phyloP scores from a whole-genome alignment of 2,888 invertebrate genomes.

The Chorisops tibialis region DNA sequence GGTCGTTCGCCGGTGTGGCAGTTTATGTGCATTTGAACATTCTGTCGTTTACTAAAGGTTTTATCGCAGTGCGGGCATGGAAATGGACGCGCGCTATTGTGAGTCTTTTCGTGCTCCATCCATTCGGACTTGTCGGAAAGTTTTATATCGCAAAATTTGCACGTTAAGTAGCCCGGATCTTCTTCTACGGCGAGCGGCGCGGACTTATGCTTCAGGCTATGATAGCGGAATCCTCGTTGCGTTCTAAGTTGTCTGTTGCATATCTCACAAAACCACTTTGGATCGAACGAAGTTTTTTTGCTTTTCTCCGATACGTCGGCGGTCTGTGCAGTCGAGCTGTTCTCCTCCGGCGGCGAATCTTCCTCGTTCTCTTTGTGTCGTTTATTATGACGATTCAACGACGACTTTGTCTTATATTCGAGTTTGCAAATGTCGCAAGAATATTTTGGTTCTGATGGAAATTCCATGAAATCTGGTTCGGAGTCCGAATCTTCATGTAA shows the following conservation, averaged over 20 bases:
- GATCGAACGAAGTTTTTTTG: too few species aligned
- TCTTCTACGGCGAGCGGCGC: neutral
- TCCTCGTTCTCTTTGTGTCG: too few species aligned
- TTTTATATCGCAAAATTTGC: slow-evolving; percentile 25
- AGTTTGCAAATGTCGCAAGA: neutral
- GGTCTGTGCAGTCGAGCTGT: too few species aligned
- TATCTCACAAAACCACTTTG: slow-evolving; percentile 10
- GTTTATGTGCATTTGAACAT: slow-evolving; percentile 7
- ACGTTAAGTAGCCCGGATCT: slow-evolving; percentile 17
- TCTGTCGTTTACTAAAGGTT: neutral
- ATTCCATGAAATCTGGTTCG: too few species aligned
- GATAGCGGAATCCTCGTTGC: neutral
- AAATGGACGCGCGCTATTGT: neutral
- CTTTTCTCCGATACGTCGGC: neutral
- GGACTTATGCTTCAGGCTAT: slow-evolving; percentile 2
- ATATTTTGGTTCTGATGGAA: neutral
- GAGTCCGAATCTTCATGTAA: too few species aligned
- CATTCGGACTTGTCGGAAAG: slow-evolving; percentile 17
- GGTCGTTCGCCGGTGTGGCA: slow-evolving; percentile 28
- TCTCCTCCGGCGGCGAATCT: too few species aligned
- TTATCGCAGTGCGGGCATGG: slow-evolving; percentile 13
- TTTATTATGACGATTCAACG: too few species aligned
- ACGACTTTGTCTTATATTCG: neutral
- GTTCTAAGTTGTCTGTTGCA: slow-evolving; percentile 2
- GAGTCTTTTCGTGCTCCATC: slow-evolving; percentile 17